Base-by-base conservation (phyloP, 2,888 invertebrate genomes). In the Coleophora deauratella region DNA sequence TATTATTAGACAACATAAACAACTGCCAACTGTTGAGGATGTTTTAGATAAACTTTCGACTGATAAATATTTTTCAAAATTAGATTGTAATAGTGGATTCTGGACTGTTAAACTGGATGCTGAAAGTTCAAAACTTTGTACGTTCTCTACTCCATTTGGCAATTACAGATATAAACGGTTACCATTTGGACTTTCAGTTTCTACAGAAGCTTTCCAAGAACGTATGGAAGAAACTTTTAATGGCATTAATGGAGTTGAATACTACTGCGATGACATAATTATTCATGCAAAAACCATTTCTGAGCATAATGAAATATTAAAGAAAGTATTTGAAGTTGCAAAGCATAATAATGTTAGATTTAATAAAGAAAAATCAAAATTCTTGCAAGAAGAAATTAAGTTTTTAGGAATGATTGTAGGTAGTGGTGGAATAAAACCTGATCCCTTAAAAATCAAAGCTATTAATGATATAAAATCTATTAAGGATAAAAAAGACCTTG, bases 1-100 rank as follows among this genome's bases (percentile, higher is more conserved):
- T 4, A 35, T 40, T 11, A 14, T 35, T n/a, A 12, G 33, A 14
- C n/a, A 35, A 15, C 40, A 40, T 31, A 35, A 31, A 14, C 40
- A 40, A 15, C 15, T 47, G 11, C 47, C 47, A 2, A 44, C 47
- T 4, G 12, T 44, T 14, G 47, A 47, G 3, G 44, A 47, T 11
- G 42, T 44, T 28, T n/a, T n/a, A n/a, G n/a, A n/a, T n/a, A n/a
- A n/a, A n/a, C n/a, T n/a, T n/a, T n/a, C n/a, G n/a, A n/a, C n/a
- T n/a, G n/a, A n/a, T n/a, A n/a, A n/a, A n/a, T n/a, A n/a, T n/a
- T n/a, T n/a, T n/a, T n/a, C n/a, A n/a, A n/a, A n/a, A n/a, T n/a
- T n/a, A n/a, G n/a, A n/a, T n/a, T n/a, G n/a, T n/a, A n/a, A n/a
- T n/a, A n/a, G n/a, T n/a, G n/a, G n/a, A n/a, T n/a, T n/a, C n/a